phyloP scores from a whole-genome alignment of 1,140 invertebrate genomes.

The Proales similis region DNA sequence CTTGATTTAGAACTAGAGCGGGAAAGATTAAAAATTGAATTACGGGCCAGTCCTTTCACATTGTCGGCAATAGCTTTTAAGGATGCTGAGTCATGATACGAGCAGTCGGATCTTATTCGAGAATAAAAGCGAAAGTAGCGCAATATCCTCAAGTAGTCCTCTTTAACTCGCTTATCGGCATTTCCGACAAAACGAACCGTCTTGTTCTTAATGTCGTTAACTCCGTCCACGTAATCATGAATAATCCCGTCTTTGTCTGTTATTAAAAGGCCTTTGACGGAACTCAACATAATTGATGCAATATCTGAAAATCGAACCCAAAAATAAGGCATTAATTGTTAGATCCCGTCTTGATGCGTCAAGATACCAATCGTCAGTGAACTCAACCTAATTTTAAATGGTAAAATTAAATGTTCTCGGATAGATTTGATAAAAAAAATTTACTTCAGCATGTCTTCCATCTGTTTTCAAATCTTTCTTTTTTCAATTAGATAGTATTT shows the following conservation, averaged over 20 bases:
- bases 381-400: too few relatives aligned
- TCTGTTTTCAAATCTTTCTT: slow-evolving; percentile 77
- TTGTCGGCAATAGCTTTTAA: slow-evolving; percentile 20
- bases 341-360: slow-evolving; percentile 59
- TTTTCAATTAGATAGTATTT: too few relatives aligned
- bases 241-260: slow-evolving; percentile 5
- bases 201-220: slow-evolving; percentile 51
- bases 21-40: neutral
- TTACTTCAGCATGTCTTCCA: slow-evolving; percentile 88
- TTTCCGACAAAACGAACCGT: slow-evolving; percentile 84
- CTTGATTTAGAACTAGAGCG: neutral
- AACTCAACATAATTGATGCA: neutral
- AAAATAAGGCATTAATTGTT: slow-evolving; percentile 28
- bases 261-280: neutral
- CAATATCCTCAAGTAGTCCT: slow-evolving; percentile 92
- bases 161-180: slow-evolving; percentile 72
- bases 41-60: slow-evolving; percentile 12
- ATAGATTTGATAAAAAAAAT: too few relatives aligned
- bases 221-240: slow-evolving; percentile 31
- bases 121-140: slow-evolving; percentile 77
- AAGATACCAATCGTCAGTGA: slow-evolving; percentile 85
- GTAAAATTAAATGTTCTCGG: too few relatives aligned
- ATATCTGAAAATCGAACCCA: slow-evolving; percentile 2
- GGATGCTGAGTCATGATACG: slow-evolving; percentile 10
- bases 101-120: neutral